These are phyloP conservation scores for Ptychochromis oligacanthus DNA, from an alignment of 2,113 vertebrate genomes.

Conservation along the genomic window DNA sequence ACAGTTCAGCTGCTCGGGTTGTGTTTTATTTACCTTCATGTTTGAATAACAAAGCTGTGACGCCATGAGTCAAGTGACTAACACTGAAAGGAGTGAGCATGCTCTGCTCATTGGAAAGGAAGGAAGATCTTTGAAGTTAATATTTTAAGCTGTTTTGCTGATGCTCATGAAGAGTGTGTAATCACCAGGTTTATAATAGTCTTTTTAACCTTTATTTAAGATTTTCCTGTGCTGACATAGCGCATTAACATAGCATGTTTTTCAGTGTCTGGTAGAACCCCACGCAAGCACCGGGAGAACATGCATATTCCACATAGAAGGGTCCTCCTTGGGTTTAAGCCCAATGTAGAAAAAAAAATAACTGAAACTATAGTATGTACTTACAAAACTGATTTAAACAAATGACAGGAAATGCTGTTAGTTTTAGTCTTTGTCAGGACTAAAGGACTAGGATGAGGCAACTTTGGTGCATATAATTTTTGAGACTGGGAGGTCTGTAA, in stretches of 20 bases:
- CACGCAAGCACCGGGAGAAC: background rate
- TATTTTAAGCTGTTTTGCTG: background rate
- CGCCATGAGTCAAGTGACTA: background rate
- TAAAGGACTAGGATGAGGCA: background rate
- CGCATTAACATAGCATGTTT: background rate
- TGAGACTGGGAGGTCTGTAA: background rate
- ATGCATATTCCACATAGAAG: background rate
- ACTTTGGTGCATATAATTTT: background rate
- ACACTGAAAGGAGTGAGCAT: background rate
- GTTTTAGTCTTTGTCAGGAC: background rate
- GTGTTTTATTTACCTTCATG: constrained; percentile 3
- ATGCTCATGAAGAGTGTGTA: background rate
- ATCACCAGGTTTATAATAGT: background rate
- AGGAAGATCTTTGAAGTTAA: background rate
- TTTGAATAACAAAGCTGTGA: background rate
- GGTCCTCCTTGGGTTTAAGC: too few species aligned
- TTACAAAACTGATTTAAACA: background rate
- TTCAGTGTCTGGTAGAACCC: background rate
- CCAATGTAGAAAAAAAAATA: too few species aligned
- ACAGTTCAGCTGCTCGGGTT: background rate
- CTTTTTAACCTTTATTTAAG: background rate
- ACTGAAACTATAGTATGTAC: background rate
- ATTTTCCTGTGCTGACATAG: background rate
- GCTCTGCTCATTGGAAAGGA: background rate
- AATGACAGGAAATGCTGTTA: background rate